phyloP scores from a whole-genome alignment of 2,113 vertebrate genomes.

The Upupa epops region DNA sequence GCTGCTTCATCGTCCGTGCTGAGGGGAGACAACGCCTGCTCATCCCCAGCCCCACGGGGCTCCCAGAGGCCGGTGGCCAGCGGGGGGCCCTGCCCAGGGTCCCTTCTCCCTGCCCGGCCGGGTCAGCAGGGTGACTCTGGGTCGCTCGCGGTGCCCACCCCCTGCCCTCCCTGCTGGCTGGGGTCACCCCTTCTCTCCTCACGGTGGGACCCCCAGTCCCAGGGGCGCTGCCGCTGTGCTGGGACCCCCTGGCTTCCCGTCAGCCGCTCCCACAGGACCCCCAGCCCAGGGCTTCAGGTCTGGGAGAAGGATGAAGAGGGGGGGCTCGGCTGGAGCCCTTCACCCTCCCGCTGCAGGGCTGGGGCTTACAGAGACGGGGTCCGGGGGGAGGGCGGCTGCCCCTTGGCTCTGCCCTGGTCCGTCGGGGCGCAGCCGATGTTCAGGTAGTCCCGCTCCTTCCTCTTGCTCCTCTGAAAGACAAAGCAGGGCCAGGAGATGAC shows the following conservation, averaged over 20 bases:
- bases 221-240: no score
- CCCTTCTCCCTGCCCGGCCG: not conserved
- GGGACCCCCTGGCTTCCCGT: no score
- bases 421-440: conserved; percentile 80
- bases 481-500: not conserved
- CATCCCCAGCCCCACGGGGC: no score
- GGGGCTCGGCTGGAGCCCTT: not conserved
- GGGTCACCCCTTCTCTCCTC: not conserved
- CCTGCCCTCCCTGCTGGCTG: not conserved
- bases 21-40: not conserved
- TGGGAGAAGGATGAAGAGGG: not conserved
- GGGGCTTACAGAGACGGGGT: conserved; percentile 74
- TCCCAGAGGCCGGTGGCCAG: not conserved
- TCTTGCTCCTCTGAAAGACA: conserved; percentile 72
- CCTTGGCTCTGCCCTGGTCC: conserved; percentile 77
- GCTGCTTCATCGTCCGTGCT: conserved; percentile 83
- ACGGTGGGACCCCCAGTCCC: no score
- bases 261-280: accelerated
- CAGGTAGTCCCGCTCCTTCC: conserved; percentile 81
- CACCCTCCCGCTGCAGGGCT: not conserved
- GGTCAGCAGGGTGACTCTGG: accelerated
- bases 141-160: not conserved
- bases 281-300: not conserved
- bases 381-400: conserved; percentile 68
- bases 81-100: not conserved